phyloP scores from a whole-genome alignment of 2,113 vertebrate genomes.

The Paradoxurus hermaphroditus region DNA sequence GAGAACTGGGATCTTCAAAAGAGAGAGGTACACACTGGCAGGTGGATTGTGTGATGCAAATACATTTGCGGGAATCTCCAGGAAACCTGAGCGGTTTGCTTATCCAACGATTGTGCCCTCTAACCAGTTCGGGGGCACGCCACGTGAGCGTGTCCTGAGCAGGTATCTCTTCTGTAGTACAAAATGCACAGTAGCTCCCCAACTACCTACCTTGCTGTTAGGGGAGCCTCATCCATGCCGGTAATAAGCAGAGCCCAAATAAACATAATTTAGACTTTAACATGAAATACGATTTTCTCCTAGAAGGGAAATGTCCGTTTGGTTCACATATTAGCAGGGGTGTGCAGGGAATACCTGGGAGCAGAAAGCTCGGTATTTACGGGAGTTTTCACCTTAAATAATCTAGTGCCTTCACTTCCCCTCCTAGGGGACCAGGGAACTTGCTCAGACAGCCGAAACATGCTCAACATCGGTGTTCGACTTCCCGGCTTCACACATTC shows the following conservation, averaged over 20 bases:
- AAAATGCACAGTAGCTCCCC: slow-evolving; percentile 65
- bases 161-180: slow-evolving; percentile 69
- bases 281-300: background rate
- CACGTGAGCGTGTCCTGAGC: slow-evolving; percentile 54
- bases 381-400: background rate
- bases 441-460: slow-evolving; percentile 1
- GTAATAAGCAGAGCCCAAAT: background rate
- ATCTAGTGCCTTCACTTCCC: slow-evolving; percentile 59
- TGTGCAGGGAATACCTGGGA: background rate
- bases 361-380: background rate
- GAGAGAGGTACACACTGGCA: background rate
- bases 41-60: background rate
- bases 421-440: slow-evolving; percentile 50
- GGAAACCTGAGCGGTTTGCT: background rate
- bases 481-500: slow-evolving; percentile 73
- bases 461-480: slow-evolving; percentile 56
- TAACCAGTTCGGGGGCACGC: slow-evolving; percentile 24
- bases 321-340: background rate
- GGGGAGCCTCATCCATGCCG: rapidly evolving
- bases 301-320: background rate
- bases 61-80: background rate
- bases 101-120: background rate
- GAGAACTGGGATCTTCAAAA: rapidly evolving
- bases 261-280: background rate
- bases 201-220: slow-evolving; percentile 40